A percentile compares a stretch with the other conserved stretches of the same genome.
Conservation (phyloP, 2,888 invertebrate genomes). For the Miltochrista miniata region DNA sequence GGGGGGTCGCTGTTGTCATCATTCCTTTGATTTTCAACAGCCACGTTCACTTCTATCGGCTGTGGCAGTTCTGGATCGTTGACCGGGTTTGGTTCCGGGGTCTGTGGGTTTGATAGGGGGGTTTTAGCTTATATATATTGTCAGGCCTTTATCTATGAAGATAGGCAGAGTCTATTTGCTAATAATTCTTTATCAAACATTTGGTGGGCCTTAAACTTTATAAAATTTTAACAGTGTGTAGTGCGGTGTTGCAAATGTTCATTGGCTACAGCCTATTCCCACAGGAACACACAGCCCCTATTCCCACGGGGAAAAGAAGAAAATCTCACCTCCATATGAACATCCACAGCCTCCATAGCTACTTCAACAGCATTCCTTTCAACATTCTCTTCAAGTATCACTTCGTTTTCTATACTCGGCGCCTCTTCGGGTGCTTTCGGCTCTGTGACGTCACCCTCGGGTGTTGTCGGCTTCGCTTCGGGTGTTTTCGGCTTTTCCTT, state of each 20-base stretch:
- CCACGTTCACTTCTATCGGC: conserved; percentile 7
- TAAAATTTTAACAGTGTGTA: no score
- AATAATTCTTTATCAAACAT: no score
- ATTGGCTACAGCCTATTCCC: no score
- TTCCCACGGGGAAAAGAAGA: no score
- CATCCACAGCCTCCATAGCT: background rate
- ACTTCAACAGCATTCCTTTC: background rate
- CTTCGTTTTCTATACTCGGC: conserved; percentile 54
- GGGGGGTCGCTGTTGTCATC: conserved; percentile 72
- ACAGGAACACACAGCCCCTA: no score
- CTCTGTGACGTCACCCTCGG: conserved; percentile 33
- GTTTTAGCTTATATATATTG: no score
- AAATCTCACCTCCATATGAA: conserved; percentile 24
- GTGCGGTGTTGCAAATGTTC: no score
- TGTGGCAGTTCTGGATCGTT: conserved; percentile 9
- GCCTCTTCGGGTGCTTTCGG: conserved; percentile 41
- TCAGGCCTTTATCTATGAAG: no score
- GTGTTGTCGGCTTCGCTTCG: conserved; percentile 22
- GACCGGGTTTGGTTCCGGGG: conserved; percentile 4
- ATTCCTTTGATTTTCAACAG: conserved; percentile 24
- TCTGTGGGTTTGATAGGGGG: conserved; percentile 10
- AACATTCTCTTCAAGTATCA: background rate
- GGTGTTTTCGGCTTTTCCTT: conserved; percentile 34
- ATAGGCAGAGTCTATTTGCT: no score
- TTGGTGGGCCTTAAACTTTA: no score